These are phyloP conservation scores for Cyclina sinensis DNA, from an alignment of 1,140 invertebrate species.

Conservation along the genomic window DNA sequence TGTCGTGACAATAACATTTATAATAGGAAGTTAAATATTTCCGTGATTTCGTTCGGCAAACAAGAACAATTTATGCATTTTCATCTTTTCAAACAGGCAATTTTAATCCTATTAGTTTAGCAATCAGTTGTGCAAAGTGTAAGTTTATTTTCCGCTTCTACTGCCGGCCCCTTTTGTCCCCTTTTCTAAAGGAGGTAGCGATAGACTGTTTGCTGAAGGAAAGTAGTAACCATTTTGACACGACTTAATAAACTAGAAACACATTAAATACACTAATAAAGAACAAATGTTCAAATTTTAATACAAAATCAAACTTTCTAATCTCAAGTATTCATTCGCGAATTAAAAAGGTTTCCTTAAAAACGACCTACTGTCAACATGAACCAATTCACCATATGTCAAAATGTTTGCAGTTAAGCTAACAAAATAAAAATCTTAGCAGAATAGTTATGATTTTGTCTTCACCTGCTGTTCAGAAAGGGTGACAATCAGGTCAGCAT, in stretches of 20 bases:
- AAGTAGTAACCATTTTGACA: conserved; percentile 1
- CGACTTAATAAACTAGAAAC: not conserved
- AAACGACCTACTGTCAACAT: not conserved
- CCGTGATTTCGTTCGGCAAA: no score
- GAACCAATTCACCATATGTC: not conserved
- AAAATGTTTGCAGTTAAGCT: conserved; percentile 12
- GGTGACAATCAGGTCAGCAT: not conserved
- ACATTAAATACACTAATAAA: not conserved
- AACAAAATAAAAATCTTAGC: not conserved
- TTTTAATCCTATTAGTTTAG: conserved; percentile 12
- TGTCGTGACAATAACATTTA: no score
- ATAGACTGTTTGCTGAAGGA: not conserved
- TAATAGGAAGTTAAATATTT: no score
- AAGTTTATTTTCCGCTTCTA: not conserved
- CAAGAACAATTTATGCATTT: not conserved
- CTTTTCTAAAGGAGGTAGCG: not conserved
- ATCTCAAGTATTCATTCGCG: not conserved
- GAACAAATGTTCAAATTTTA: not conserved
- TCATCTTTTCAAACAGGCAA: not conserved
- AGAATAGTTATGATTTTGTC: not conserved
- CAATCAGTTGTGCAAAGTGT: not conserved
- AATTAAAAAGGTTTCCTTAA: not conserved
- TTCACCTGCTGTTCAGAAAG: not conserved
- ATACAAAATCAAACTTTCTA: not conserved
- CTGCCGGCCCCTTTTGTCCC: conserved; percentile 15